These are phyloP conservation scores for Hyaena hyaena DNA, from an alignment of 2,113 vertebrate species.

Conservation along the genomic window DNA sequence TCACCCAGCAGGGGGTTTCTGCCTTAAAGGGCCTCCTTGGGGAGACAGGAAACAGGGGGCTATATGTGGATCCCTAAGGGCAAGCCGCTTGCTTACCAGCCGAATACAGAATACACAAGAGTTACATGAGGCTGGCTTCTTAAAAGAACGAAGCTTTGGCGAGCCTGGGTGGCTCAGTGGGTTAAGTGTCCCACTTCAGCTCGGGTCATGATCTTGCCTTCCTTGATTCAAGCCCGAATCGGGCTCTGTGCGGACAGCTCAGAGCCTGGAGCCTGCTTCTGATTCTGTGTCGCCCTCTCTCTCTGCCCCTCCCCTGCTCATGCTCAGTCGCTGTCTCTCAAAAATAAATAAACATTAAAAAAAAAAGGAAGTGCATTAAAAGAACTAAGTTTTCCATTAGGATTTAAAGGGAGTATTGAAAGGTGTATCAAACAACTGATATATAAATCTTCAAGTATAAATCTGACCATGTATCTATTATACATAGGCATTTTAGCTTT, in stretches of 20 bases:
- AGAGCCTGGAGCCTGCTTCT: too few species aligned
- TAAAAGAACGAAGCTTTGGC: not conserved
- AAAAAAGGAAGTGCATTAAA: not conserved
- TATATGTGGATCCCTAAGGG: accelerated
- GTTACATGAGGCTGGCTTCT: not conserved
- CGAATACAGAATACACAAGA: not conserved
- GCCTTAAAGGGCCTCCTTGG: not conserved
- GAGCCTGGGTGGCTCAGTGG: too few species aligned
- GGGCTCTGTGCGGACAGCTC: too few species aligned
- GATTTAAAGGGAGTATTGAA: not conserved
- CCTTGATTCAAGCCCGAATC: accelerated
- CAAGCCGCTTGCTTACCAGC: not conserved
- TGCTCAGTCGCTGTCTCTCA: too few species aligned
- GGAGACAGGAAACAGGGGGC: not conserved
- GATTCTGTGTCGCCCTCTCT: too few species aligned
- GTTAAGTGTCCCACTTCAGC: too few species aligned
- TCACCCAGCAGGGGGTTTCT: accelerated
- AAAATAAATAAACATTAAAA: too few species aligned
- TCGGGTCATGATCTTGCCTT: too few species aligned
- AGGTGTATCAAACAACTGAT: not conserved
- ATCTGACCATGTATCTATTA: not conserved
- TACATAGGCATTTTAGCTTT: not conserved
- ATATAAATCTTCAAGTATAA: not conserved
- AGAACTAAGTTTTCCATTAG: not conserved
- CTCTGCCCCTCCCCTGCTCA: too few species aligned